These are phyloP conservation scores for Athene noctua DNA, from an alignment of 2,113 vertebrate species.

Conservation along the genomic window DNA sequence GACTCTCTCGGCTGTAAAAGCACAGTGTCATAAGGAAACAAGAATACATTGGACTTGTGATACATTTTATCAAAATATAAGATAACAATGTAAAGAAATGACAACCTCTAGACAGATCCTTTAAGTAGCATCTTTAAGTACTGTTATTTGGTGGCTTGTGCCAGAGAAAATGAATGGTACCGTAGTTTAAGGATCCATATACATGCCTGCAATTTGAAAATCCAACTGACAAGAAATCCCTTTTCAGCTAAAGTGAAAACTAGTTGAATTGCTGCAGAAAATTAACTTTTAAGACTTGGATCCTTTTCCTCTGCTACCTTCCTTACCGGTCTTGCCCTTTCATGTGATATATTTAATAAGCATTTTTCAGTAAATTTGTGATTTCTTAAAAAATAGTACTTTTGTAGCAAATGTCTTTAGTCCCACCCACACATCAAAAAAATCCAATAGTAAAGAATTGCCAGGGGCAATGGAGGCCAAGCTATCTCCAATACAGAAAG, in stretches of 20 bases:
- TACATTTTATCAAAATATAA: slow-evolving; percentile 15
- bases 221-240: background rate
- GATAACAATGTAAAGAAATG: slow-evolving; percentile 44
- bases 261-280: background rate
- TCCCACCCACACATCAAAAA: background rate
- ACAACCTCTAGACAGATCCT: slow-evolving; percentile 42
- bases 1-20: slow-evolving; percentile 24
- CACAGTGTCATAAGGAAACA: background rate
- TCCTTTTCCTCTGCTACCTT: background rate
- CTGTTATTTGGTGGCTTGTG: background rate
- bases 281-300: background rate
- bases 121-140: slow-evolving; percentile 15
- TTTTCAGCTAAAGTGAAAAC: background rate
- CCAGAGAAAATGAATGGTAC: background rate
- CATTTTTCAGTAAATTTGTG: background rate
- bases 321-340: background rate
- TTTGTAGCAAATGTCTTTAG: background rate
- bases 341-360: background rate
- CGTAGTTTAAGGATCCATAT: background rate
- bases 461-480: background rate
- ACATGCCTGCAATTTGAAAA: background rate
- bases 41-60: slow-evolving; percentile 18
- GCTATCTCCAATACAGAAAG: background rate
- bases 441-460: background rate
- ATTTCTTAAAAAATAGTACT: background rate